Conservation (phyloP, 2,888 invertebrate species). For the Synanthedon tipuliformis region DNA sequence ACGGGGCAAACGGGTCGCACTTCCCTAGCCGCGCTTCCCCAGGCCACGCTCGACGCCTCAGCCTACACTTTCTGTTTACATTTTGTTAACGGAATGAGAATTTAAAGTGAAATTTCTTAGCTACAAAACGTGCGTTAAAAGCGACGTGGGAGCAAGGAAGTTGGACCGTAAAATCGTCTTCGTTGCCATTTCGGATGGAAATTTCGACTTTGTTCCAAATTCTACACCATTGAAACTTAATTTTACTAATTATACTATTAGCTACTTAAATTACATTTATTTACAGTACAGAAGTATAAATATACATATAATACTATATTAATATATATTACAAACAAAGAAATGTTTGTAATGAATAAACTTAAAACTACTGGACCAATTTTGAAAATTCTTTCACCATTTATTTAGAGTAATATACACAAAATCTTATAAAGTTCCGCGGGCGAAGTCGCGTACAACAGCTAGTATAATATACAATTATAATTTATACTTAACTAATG, state of each 20-base stretch:
- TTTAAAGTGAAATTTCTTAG: conserved; percentile 57
- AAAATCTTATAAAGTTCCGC: too few relatives aligned
- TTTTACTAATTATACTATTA: not conserved
- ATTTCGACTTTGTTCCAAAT: not conserved
- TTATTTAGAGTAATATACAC: too few relatives aligned
- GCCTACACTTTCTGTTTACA: conserved; percentile 51
- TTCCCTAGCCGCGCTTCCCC: conserved; percentile 27
- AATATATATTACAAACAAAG: too few relatives aligned
- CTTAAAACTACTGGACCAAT: too few relatives aligned
- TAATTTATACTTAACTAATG: too few relatives aligned
- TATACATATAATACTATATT: too few relatives aligned
- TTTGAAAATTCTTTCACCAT: too few relatives aligned
- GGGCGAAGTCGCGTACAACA: too few relatives aligned
- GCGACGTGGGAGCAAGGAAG: conserved; percentile 26
- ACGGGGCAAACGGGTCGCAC: conserved; percentile 26
- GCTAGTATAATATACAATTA: too few relatives aligned
- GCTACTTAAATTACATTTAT: too few relatives aligned
- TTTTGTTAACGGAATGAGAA: conserved; percentile 60
- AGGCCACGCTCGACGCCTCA: conserved; percentile 19
- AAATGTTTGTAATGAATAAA: too few relatives aligned
- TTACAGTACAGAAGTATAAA: too few relatives aligned
- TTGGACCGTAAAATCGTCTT: conserved; percentile 33
- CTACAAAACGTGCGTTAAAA: conserved; percentile 49
- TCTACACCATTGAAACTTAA: not conserved
- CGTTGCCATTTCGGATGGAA: not conserved